Percentiles rank a stretch among this genome's conserved stretches.
These are phyloP conservation scores for Bombus fervidus DNA, from an alignment of 1,140 invertebrate genomes.

Conservation along the genomic window DNA sequence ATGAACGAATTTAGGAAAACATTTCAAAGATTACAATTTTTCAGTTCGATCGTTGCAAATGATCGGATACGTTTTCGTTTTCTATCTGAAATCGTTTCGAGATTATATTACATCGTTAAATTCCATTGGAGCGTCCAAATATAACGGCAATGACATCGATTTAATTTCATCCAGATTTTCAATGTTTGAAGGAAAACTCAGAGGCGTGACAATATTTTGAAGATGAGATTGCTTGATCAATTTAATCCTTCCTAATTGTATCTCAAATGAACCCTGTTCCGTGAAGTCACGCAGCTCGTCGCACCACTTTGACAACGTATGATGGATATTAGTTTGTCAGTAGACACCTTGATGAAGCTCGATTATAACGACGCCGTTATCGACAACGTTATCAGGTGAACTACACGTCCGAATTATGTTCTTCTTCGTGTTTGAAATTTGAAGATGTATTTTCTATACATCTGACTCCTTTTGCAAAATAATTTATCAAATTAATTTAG, in stretches of 20 bases:
- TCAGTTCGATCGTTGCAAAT: background rate
- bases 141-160: background rate
- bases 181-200: background rate
- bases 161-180: background rate
- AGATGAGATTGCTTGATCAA: background rate
- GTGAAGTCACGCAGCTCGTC: background rate
- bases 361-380: background rate
- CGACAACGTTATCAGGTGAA: background rate
- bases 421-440: background rate
- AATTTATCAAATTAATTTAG: background rate
- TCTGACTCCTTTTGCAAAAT: background rate
- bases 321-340: constrained; percentile 26
- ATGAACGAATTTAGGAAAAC: constrained; percentile 25
- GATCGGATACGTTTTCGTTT: background rate
- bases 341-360: constrained; percentile 15
- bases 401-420: background rate
- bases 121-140: background rate
- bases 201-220: background rate
- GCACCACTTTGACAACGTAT: background rate
- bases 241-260: background rate
- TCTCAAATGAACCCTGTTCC: background rate
- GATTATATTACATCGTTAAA: background rate
- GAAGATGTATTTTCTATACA: background rate
- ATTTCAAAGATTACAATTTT: constrained; percentile 35
- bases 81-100: background rate